A percentile compares a stretch with the other conserved stretches of the same genome.
Conservation (phyloP, 1,140 invertebrate species). For the Mamestra configurata region DNA sequence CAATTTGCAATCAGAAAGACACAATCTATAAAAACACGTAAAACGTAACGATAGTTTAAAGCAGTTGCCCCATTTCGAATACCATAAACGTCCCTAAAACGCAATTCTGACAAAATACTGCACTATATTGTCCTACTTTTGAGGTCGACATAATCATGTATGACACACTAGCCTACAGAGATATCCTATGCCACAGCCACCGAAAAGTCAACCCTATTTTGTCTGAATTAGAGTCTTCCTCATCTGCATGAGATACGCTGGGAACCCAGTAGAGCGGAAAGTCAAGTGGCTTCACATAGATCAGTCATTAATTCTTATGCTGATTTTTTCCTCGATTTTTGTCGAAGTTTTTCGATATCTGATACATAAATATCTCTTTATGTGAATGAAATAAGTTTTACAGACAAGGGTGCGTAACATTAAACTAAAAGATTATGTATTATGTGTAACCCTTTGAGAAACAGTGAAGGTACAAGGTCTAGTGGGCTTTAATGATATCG, state of each 20-base stretch:
- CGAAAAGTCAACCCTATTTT: neutral
- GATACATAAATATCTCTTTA: neutral
- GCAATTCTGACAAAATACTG: slow-evolving; percentile 36
- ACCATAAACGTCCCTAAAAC: slow-evolving; percentile 29
- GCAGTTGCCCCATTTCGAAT: slow-evolving; percentile 15
- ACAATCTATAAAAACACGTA: neutral
- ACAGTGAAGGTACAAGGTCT: no score
- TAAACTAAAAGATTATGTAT: no score
- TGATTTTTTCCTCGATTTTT: no score
- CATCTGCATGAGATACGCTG: neutral
- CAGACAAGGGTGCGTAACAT: neutral
- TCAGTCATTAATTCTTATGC: slow-evolving; percentile 15
- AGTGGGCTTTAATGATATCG: no score
- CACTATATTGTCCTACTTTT: slow-evolving; percentile 38
- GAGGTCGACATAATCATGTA: slow-evolving; percentile 28
- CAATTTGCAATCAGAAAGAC: neutral
- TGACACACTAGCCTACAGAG: slow-evolving; percentile 20
- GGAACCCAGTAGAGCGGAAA: neutral
- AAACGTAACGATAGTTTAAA: neutral
- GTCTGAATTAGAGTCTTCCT: neutral
- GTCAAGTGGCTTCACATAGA: neutral
- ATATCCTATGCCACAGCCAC: neutral
- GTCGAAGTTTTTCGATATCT: no score
- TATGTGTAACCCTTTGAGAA: no score
- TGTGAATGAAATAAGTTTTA: neutral